phyloP scores from a whole-genome alignment of 2,888 invertebrate genomes.

The Rotaria magnacalcarata region DNA sequence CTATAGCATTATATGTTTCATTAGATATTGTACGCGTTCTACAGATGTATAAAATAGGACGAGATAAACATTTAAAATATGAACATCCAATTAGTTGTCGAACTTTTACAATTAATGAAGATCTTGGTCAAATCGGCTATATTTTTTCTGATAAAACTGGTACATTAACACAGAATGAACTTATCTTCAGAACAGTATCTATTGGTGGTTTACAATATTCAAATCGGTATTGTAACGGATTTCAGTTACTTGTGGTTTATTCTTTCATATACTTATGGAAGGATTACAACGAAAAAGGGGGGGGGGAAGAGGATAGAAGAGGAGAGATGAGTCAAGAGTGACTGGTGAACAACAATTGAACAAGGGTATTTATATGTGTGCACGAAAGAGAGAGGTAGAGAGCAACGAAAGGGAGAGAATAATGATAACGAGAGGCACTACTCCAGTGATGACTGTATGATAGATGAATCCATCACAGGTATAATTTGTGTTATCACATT shows the following conservation, averaged over 20 bases:
- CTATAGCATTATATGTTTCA: conserved; percentile 88
- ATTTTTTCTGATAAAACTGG: conserved; percentile 34
- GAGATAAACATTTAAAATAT: conserved; percentile 81
- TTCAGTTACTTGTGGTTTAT: no score
- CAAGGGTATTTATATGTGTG: no score
- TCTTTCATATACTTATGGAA: no score
- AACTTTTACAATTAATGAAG: conserved; percentile 31
- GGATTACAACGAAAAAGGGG: background rate
- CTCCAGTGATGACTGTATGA: no score
- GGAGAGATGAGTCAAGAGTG: no score
- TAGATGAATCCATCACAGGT: background rate
- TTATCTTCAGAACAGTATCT: background rate
- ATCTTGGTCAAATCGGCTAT: conserved; percentile 23
- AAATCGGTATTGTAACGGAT: background rate
- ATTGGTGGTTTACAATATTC: background rate
- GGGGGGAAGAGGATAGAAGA: no score
- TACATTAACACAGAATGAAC: conserved; percentile 30
- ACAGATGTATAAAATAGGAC: conserved; percentile 88
- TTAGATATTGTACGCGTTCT: conserved; percentile 90
- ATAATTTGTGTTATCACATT: background rate
- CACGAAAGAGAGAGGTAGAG: no score
- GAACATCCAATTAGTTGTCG: conserved; percentile 64
- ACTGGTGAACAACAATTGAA: no score
- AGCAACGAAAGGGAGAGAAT: no score
- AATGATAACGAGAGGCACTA: no score